These are phyloP conservation scores for Apantesis nais DNA, from an alignment of 2,888 invertebrate species.

Conservation along the genomic window DNA sequence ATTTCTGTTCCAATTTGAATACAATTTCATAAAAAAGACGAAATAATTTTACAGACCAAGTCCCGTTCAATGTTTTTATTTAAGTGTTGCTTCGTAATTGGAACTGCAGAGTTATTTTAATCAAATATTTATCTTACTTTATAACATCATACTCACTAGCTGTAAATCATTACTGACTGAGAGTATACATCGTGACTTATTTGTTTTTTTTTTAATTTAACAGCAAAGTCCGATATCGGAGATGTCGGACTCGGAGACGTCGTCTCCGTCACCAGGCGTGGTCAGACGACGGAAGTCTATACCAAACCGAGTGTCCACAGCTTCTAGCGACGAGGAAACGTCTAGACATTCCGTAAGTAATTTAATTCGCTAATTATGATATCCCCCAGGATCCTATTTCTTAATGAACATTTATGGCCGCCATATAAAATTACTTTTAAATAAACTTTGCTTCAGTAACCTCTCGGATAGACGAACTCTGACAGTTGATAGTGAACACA, in stretches of 20 bases:
- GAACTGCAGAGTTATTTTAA: background rate
- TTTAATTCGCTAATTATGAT: background rate
- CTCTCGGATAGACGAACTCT: background rate
- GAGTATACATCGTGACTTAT: background rate
- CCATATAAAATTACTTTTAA: background rate
- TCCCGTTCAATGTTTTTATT: background rate
- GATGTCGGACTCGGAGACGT: slow-evolving; percentile 85
- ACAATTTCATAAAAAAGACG: background rate
- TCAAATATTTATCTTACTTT: background rate
- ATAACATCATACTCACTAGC: background rate
- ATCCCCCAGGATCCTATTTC: background rate
- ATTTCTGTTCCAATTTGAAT: background rate
- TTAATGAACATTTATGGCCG: background rate
- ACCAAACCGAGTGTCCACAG: slow-evolving; percentile 73
- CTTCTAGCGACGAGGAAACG: slow-evolving; percentile 76
- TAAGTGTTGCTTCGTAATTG: background rate
- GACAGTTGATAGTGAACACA: background rate
- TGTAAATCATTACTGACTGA: background rate
- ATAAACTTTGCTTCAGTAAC: background rate
- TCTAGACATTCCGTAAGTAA: slow-evolving; percentile 63
- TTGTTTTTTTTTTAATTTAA: slow-evolving; percentile 8
- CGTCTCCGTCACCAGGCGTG: slow-evolving; percentile 69
- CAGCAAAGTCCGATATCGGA: slow-evolving; percentile 85
- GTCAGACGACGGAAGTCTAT: slow-evolving; percentile 65
- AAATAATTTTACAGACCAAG: background rate